Percentiles rank a stretch among this genome's conserved stretches.
These are phyloP conservation scores for Drosophila cardini DNA, from an alignment of 1,140 invertebrate genomes.

Conservation along the genomic window DNA sequence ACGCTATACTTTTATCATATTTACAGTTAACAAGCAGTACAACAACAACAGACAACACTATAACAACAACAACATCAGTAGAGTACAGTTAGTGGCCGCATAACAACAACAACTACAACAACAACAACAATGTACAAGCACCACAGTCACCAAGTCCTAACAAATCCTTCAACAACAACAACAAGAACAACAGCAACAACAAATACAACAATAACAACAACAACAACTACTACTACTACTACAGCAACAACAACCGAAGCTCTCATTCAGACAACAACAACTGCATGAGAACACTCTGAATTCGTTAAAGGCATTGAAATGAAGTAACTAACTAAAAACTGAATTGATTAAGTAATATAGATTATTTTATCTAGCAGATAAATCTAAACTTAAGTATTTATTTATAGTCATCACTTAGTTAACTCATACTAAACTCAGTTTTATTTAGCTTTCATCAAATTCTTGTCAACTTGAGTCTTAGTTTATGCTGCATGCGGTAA, in stretches of 20 bases:
- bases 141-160: slow-evolving; percentile 54
- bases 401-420: too few species aligned
- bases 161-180: slow-evolving; percentile 48
- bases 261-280: slow-evolving; percentile 45
- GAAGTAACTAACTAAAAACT: neutral
- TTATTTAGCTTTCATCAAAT: neutral
- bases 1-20: slow-evolving; percentile 75
- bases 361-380: neutral
- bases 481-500: slow-evolving; percentile 69
- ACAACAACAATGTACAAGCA: slow-evolving; percentile 53
- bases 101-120: slow-evolving; percentile 62
- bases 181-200: slow-evolving; percentile 55
- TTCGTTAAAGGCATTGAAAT: neutral
- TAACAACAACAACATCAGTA: slow-evolving; percentile 21
- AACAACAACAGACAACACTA: slow-evolving; percentile 41
- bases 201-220: slow-evolving; percentile 51
- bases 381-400: neutral
- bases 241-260: slow-evolving; percentile 51
- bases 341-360: neutral
- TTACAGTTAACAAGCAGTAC: slow-evolving; percentile 70
- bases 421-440: too few species aligned
- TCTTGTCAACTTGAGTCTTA: neutral
- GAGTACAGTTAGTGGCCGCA: slow-evolving; percentile 55
- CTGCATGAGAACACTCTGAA: slow-evolving; percentile 43
- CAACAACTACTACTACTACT: slow-evolving; percentile 53